Percentiles rank a stretch among this genome's conserved stretches.
phyloP scores from a whole-genome alignment of 2,113 vertebrate species.

The Garra rufa region DNA sequence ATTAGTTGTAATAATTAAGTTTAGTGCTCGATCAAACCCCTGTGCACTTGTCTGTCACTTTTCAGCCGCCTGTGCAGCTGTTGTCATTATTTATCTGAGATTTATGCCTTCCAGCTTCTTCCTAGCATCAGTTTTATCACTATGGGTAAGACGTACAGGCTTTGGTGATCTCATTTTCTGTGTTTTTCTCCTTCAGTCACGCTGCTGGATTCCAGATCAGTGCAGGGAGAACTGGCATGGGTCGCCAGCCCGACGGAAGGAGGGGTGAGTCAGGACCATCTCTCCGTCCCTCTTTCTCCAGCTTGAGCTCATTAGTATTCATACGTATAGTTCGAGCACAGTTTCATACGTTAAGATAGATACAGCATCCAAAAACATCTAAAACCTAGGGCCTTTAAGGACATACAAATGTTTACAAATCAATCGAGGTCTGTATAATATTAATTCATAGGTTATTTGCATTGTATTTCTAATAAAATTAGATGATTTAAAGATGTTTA shows the following conservation, averaged over 20 bases:
- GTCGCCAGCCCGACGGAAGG: slow-evolving; percentile 96
- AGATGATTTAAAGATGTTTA: neutral
- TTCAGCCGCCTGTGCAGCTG: neutral
- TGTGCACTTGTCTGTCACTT: neutral
- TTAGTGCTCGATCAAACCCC: neutral
- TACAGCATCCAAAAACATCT: neutral
- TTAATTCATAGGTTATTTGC: neutral
- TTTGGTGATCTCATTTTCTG: slow-evolving; percentile 59
- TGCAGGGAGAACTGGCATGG: slow-evolving; percentile 97
- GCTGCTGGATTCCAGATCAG: slow-evolving; percentile 95
- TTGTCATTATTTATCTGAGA: slow-evolving; percentile 3
- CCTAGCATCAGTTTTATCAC: neutral
- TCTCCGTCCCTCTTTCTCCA: slow-evolving; percentile 17
- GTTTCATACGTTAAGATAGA: neutral
- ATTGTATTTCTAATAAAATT: neutral
- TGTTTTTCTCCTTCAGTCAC: slow-evolving; percentile 81
- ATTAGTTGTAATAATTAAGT: neutral
- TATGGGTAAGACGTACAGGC: neutral
- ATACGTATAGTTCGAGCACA: neutral
- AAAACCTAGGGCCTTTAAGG: neutral
- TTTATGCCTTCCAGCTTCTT: neutral
- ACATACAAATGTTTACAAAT: neutral
- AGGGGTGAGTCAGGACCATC: slow-evolving; percentile 87
- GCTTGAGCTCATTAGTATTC: neutral
- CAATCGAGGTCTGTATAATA: neutral